Conservation (phyloP, 2,888 invertebrate species). For the Linyphia triangularis region DNA sequence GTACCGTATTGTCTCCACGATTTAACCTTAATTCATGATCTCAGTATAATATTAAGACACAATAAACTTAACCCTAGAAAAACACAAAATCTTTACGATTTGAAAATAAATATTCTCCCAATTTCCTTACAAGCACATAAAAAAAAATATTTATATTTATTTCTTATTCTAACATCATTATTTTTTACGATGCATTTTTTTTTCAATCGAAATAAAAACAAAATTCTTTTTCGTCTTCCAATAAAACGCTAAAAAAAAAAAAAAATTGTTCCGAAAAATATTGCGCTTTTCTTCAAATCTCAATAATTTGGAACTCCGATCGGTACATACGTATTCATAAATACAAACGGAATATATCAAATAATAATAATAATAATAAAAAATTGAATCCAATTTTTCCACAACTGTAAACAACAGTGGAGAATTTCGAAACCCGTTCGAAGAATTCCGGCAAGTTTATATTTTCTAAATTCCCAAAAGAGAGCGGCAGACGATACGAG, state of each 20-base stretch:
- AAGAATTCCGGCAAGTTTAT: neutral
- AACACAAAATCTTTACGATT: too few species aligned
- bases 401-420: slow-evolving; percentile 33
- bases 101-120: too few species aligned
- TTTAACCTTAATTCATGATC: too few species aligned
- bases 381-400: neutral
- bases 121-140: too few species aligned
- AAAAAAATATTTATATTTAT: neutral
- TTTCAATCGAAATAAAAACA: neutral
- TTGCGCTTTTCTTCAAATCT: neutral
- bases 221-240: neutral
- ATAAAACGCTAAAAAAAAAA: neutral
- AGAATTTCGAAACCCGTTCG: slow-evolving; percentile 15
- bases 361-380: neutral
- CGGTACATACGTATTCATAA: neutral
- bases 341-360: neutral
- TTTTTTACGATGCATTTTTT: neutral
- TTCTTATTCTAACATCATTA: neutral
- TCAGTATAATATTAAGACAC: too few species aligned
- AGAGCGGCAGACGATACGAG: neutral
- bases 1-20: too few species aligned
- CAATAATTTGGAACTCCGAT: neutral
- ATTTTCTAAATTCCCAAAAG: neutral
- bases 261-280: neutral
- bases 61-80: too few species aligned